Conservation (phyloP, 1,140 invertebrate species). For the Neodiprion fabricii region DNA sequence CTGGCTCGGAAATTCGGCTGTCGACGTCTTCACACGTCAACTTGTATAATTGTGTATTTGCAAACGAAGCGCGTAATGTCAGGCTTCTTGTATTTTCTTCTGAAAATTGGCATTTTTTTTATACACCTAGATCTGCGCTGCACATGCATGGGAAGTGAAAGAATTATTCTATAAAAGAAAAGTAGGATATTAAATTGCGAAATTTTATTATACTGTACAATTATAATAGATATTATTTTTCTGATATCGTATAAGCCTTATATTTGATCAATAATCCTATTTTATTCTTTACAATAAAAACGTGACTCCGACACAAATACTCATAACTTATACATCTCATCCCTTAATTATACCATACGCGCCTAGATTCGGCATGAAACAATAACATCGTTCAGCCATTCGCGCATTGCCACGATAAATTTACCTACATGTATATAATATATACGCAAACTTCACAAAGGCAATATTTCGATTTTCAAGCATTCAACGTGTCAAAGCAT, state of each 20-base stretch:
- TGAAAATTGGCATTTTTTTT: too few relatives aligned
- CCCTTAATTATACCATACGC: background rate
- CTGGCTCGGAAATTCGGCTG: too few relatives aligned
- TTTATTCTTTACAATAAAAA: background rate
- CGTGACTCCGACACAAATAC: background rate
- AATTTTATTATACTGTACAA: slow-evolving; percentile 4
- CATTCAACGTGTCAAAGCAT: background rate
- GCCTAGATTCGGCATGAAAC: background rate
- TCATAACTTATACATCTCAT: background rate
- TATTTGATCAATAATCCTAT: too few relatives aligned
- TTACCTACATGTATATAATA: too few relatives aligned
- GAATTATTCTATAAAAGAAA: too few relatives aligned
- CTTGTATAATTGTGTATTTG: too few relatives aligned
- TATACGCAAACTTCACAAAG: background rate
- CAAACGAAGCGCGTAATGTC: too few relatives aligned
- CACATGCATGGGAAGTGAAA: too few relatives aligned
- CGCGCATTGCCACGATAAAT: background rate
- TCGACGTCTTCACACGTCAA: too few relatives aligned
- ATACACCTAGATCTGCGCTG: too few relatives aligned
- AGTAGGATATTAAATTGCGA: background rate
- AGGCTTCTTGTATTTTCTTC: too few relatives aligned
- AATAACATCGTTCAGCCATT: background rate
- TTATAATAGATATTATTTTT: background rate
- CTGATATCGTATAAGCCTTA: background rate
- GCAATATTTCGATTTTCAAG: background rate